phyloP scores from a whole-genome alignment of 2,888 invertebrate species.

The Lycaena phlaeas region DNA sequence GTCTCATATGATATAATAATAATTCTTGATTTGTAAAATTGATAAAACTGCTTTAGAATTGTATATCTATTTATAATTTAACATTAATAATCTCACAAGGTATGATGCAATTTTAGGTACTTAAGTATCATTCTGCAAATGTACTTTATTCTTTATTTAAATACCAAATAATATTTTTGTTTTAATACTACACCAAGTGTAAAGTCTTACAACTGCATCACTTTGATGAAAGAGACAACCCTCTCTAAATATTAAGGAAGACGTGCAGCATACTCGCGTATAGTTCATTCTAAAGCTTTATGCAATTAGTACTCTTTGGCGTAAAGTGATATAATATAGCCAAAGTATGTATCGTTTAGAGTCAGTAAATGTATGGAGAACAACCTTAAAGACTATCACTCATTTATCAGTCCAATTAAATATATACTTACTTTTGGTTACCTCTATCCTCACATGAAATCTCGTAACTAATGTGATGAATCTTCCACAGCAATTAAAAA shows the following conservation, averaged over 20 bases:
- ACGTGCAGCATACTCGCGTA: constrained; percentile 3
- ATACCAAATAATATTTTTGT: too few species aligned
- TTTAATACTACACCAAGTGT: too few species aligned
- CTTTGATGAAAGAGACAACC: not conserved
- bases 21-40: not conserved
- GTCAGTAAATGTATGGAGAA: constrained; percentile 55
- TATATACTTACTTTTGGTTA: constrained; percentile 21
- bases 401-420: constrained; percentile 43
- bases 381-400: constrained; percentile 36
- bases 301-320: constrained; percentile 62
- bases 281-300: constrained; percentile 13
- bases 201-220: too few species aligned
- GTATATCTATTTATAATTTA: too few species aligned
- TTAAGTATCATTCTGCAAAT: too few species aligned
- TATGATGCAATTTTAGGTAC: too few species aligned
- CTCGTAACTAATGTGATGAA: constrained; percentile 14
- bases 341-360: constrained; percentile 31
- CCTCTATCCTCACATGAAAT: constrained; percentile 16
- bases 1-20: too few species aligned
- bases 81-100: too few species aligned
- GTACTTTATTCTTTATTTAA: too few species aligned
- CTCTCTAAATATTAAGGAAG: constrained; percentile 3
- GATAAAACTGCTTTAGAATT: too few species aligned
- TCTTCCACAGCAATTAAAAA: constrained; percentile 16
- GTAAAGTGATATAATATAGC: constrained; percentile 45